Conservation (phyloP, 2,888 invertebrate species). For the Drosophila atripex region DNA sequence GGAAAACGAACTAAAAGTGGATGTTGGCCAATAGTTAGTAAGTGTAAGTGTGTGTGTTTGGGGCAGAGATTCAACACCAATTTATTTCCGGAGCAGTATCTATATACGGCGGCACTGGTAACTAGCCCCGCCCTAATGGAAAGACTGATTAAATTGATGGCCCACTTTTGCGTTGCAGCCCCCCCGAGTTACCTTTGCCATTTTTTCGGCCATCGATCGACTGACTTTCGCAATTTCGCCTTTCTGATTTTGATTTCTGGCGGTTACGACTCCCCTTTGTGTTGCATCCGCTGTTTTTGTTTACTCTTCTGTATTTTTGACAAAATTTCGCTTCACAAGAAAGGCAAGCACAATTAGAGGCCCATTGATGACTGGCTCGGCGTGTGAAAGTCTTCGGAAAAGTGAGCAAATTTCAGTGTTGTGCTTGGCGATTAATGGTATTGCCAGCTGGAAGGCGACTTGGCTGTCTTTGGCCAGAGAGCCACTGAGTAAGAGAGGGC, state of each 20-base stretch:
- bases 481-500: conserved; percentile 6
- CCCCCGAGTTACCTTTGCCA: conserved; percentile 62
- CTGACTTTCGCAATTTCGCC: conserved; percentile 54
- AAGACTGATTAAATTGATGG: conserved; percentile 42
- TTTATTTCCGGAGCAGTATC: conserved; percentile 9
- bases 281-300: conserved; percentile 29
- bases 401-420: conserved; percentile 33
- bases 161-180: neutral
- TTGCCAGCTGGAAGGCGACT: conserved; percentile 32
- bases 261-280: conserved; percentile 40
- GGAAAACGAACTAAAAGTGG: too few species aligned
- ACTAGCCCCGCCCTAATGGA: conserved; percentile 28
- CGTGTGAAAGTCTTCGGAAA: conserved; percentile 58
- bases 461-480: conserved; percentile 31
- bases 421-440: conserved; percentile 6
- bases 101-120: neutral
- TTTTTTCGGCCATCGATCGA: conserved; percentile 38
- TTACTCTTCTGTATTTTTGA: conserved; percentile 22
- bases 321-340: conserved; percentile 17
- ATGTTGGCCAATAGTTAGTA: too few species aligned
- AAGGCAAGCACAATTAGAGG: conserved; percentile 38
- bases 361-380: conserved; percentile 31
- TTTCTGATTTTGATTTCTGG: conserved; percentile 20
- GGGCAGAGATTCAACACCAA: too few species aligned
- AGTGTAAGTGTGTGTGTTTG: too few species aligned